phyloP scores from a whole-genome alignment of 2,888 invertebrate species.

The Rhagium mordax region DNA sequence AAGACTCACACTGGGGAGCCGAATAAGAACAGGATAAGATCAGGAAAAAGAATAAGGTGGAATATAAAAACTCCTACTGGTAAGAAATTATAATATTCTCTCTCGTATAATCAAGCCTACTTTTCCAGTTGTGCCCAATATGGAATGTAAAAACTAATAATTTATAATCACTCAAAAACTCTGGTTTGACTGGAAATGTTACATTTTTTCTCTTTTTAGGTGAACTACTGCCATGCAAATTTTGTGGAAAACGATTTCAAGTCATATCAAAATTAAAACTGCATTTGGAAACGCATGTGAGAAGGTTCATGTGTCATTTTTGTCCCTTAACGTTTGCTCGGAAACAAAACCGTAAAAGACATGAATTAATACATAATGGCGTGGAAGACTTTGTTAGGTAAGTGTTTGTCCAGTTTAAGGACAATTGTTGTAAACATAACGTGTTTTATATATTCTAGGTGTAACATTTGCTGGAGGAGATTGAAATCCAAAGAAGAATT shows the following conservation, averaged over 20 bases:
- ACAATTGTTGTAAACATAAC: too few species aligned
- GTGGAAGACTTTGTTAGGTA: slow-evolving; percentile 28
- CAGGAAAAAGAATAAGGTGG: neutral
- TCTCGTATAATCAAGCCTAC: too few species aligned
- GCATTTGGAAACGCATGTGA: slow-evolving; percentile 47
- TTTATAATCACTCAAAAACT: too few species aligned
- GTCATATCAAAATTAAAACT: slow-evolving; percentile 44
- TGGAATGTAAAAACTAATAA: too few species aligned
- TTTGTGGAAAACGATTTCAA: slow-evolving; percentile 47
- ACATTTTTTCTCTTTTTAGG: slow-evolving; percentile 26
- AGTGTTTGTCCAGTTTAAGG: neutral
- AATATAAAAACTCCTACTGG: neutral
- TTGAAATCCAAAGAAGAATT: slow-evolving; percentile 42
- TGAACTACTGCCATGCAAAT: slow-evolving; percentile 45
- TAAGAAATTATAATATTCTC: neutral
- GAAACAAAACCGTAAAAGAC: neutral
- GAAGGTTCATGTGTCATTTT: slow-evolving; percentile 45
- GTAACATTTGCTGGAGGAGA: slow-evolving; percentile 48
- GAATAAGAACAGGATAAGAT: neutral
- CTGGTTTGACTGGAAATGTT: too few species aligned
- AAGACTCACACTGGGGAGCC: neutral
- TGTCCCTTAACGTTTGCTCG: slow-evolving; percentile 41
- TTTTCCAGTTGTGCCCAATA: too few species aligned
- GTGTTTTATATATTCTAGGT: slow-evolving; percentile 29
- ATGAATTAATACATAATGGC: slow-evolving; percentile 38